phyloP scores from a whole-genome alignment of 1,140 invertebrate genomes.

The Drosophila lacteicornis region DNA sequence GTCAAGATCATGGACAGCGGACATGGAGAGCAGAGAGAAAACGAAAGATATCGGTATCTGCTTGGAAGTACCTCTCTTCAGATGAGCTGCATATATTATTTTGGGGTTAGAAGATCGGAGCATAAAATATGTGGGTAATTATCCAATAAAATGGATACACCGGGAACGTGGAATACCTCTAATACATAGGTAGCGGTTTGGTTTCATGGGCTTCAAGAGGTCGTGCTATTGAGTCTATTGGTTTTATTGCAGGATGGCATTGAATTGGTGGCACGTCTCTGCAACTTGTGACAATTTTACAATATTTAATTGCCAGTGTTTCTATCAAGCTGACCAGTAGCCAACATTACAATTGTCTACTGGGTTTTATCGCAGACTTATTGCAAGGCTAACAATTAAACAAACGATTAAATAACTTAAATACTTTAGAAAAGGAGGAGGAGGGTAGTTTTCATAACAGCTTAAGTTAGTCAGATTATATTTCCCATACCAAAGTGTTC shows the following conservation, averaged over 20 bases:
- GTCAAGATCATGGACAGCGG: constrained; percentile 83
- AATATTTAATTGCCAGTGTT: constrained; percentile 51
- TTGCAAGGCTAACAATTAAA: not conserved
- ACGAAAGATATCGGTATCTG: constrained; percentile 4
- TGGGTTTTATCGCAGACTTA: not conserved
- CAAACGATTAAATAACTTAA: too few relatives aligned
- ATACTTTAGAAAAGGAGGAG: not conserved
- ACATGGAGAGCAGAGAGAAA: constrained; percentile 15
- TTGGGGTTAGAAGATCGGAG: not conserved
- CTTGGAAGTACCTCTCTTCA: not conserved
- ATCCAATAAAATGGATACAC: not conserved
- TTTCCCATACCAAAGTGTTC: not conserved
- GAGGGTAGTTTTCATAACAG: not conserved
- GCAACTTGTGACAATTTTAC: constrained; percentile 55
- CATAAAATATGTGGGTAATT: constrained; percentile 3
- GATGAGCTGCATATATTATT: constrained; percentile 8
- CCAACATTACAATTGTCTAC: constrained; percentile 26
- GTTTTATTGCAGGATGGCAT: constrained; percentile 30
- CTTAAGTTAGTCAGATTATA: not conserved
- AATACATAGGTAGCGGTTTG: not conserved
- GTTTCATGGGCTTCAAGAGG: constrained; percentile 4
- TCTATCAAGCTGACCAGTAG: not conserved
- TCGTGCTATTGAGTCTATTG: constrained; percentile 5
- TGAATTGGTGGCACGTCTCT: constrained; percentile 54
- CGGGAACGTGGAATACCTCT: constrained; percentile 12